Conservation (phyloP, 2,797 vertebrate genomes). For the Erpetoichthys calabaricus region DNA sequence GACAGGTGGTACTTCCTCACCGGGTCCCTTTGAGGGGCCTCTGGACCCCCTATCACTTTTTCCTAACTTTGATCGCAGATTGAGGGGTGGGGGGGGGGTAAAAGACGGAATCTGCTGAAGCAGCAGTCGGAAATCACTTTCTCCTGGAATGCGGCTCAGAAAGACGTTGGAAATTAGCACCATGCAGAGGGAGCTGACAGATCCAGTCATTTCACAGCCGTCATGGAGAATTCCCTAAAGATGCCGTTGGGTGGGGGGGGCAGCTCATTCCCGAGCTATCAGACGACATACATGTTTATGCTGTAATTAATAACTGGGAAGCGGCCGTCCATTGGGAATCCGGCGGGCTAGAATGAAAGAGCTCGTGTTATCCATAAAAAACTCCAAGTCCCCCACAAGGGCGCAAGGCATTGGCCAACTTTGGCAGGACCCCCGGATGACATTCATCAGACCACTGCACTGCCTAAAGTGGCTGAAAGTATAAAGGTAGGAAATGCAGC, state of each 20-base stretch:
- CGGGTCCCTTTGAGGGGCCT: no score
- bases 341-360: neutral
- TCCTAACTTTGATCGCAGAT: no score
- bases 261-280: constrained; percentile 1
- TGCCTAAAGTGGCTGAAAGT: no score
- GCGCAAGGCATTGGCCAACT: no score
- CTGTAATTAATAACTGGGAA: constrained; percentile 1
- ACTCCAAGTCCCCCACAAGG: neutral
- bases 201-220: neutral
- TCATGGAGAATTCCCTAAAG: neutral
- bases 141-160: neutral
- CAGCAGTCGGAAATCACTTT: no score
- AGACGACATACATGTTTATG: neutral
- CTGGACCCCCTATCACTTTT: no score
- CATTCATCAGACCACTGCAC: no score
- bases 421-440: no score
- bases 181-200: neutral
- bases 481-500: no score
- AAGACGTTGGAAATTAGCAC: neutral
- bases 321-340: neutral
- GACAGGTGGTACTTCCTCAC: no score
- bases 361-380: neutral
- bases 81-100: no score
- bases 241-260: neutral
- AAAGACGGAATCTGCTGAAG: no score